Evolutionary conservation across 2,797 vertebrate species (phyloP).

Genomic region (Acanthis flammea): DNA sequence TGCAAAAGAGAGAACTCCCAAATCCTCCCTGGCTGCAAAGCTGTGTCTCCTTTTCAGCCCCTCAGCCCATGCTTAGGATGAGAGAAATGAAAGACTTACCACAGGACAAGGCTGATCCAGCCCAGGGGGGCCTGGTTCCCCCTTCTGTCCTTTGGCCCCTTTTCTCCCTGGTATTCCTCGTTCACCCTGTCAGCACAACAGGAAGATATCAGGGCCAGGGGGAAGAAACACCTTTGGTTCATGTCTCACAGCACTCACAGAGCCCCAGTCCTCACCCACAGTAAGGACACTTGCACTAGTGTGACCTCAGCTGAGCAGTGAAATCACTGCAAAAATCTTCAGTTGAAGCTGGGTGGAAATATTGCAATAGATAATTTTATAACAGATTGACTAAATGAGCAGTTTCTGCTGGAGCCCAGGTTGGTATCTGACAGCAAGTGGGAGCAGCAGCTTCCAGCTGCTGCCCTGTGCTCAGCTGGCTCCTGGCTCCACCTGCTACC

Average conservation of each 20-base stretch:
- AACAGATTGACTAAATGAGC: neutral
- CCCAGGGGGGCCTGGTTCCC: conserved; percentile 92
- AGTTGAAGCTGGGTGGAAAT: neutral
- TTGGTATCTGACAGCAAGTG: neutral
- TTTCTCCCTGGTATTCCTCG: conserved; percentile 87
- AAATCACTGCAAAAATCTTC: neutral
- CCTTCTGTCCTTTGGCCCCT: conserved; percentile 93
- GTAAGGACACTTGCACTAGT: neutral
- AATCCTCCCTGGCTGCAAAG: neutral
- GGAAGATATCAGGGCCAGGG: neutral
- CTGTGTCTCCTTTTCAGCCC: neutral
- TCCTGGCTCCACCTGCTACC: neutral
- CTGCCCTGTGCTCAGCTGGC: neutral
- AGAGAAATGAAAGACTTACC: conserved; percentile 77
- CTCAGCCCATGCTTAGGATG: accelerated
- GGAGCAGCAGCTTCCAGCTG: neutral
- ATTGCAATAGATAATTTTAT: neutral
- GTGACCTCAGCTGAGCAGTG: neutral
- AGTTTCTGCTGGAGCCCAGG: neutral
- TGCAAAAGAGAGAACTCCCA: neutral
- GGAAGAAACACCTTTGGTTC: neutral
- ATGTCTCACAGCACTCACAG: neutral
- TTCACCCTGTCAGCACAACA: conserved; percentile 82
- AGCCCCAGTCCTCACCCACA: neutral
- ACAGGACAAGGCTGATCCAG: conserved; percentile 96